Base-by-base conservation (phyloP, 1,140 invertebrate species). In the Drosophila malerkotliana region DNA sequence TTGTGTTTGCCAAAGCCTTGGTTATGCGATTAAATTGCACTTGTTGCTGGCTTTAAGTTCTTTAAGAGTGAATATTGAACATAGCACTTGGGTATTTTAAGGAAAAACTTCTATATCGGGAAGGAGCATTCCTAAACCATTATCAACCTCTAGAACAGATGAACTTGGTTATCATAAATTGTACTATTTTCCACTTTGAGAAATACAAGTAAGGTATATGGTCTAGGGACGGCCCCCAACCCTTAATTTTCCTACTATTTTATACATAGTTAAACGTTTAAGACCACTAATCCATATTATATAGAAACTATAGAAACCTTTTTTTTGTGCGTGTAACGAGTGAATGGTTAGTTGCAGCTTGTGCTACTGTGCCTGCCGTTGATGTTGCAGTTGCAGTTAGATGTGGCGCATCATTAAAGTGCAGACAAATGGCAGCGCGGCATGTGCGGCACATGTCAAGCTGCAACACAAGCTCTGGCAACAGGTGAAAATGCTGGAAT, bases 401-500 rank as follows among this genome's bases (percentile, higher is more conserved):
- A 60, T 75, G 72, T 75, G 79, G 81, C 73, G 83, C 84, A 87
- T 88, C 83, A 87, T 87, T 87, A 87, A 87, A 87, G 83, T 87
- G 83, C 83, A 87, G 83, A 87, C 83, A 87, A 87, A 87, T 88
- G 83, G 83, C 83, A 83, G 75, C 77, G 84, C 83, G 83, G 83
- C 84, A 88, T 88, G 83, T 88, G 83, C 83, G 83, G 83, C 83
- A 88, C 84, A 89, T 88, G 83, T 89, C 83, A 88, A 49, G 64
- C 76, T 72, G 72, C 83, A 21, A 21, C 21, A 83, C 64, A 68
- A 71, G 72, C 82, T 82, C 72, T 60, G 79, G 83, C 84, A 88
- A 89, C 83, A 88, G 83, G 83, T 88, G 84, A 88, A 88, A 88
- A 88, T 88, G 83, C 66, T 88, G 83, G 83, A 88, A 88, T 88